Conservation (phyloP, 2,113 vertebrate genomes). For the Neotoma lepida region DNA sequence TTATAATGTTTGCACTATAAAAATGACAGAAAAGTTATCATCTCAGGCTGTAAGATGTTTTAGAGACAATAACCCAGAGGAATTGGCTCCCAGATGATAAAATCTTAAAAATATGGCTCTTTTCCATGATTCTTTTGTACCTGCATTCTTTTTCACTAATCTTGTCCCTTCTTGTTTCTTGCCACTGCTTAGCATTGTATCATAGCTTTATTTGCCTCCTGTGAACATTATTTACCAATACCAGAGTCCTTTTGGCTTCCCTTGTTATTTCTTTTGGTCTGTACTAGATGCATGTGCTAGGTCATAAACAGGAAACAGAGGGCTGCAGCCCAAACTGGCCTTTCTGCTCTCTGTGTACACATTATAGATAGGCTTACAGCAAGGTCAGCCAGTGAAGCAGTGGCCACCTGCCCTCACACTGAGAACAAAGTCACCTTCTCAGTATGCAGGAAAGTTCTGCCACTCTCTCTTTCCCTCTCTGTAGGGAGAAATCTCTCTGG, state of each 20-base stretch:
- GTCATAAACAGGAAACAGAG: slow-evolving; percentile 52
- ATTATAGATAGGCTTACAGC: slow-evolving; percentile 58
- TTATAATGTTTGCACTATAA: slow-evolving; percentile 28
- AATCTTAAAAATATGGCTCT: not conserved
- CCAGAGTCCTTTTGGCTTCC: not conserved
- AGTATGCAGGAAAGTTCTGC: slow-evolving; percentile 67
- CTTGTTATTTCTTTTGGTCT: not conserved
- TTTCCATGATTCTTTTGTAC: not conserved
- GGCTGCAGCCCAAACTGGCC: slow-evolving; percentile 1
- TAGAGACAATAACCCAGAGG: not conserved
- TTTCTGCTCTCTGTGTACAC: slow-evolving; percentile 35
- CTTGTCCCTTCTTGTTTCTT: not conserved
- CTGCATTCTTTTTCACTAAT: not conserved
- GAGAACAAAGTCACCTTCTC: slow-evolving; percentile 71
- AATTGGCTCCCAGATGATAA: not conserved
- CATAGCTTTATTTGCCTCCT: not conserved
- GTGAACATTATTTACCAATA: not conserved
- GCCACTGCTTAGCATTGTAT: not conserved
- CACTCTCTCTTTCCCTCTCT: slow-evolving; percentile 46
- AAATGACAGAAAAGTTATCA: not conserved
- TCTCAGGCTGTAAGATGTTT: not conserved
- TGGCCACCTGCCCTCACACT: slow-evolving; percentile 70
- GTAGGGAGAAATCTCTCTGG: slow-evolving; percentile 58
- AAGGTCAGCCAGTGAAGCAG: slow-evolving; percentile 33
- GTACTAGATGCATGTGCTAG: not conserved